Evolutionary conservation across 2,797 vertebrate species (phyloP).

Genomic region (Cirrhinus mrigala): DNA sequence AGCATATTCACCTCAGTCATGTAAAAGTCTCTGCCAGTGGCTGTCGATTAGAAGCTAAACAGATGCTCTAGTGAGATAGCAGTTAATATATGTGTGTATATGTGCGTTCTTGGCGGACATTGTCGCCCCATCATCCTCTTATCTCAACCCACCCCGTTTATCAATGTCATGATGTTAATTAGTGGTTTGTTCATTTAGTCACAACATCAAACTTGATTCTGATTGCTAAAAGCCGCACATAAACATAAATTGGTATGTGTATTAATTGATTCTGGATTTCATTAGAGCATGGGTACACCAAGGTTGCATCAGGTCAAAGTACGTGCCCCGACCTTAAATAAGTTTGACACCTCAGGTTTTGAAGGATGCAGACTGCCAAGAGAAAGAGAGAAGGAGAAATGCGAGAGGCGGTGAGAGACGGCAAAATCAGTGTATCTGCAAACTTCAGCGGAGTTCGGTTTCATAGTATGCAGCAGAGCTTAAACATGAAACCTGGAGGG

Average conservation of each 20-base stretch:
- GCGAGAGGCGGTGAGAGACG: constrained; percentile 21
- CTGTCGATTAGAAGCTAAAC: constrained; percentile 89
- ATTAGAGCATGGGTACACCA: background rate
- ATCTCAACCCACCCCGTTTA: constrained; percentile 90
- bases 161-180: constrained; percentile 97
- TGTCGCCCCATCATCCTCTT: constrained; percentile 85
- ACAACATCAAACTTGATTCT: constrained; percentile 79
- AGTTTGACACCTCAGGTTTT: constrained; percentile 26
- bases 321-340: background rate
- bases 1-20: constrained; percentile 71
- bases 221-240: constrained; percentile 49
- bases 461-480: constrained; percentile 11
- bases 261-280: background rate
- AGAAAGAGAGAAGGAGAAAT: background rate
- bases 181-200: constrained; percentile 95
- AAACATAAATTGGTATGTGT: background rate
- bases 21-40: constrained; percentile 76
- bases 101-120: constrained; percentile 82
- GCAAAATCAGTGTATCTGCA: constrained; percentile 36
- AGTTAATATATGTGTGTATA: constrained; percentile 91
- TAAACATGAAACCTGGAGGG: constrained; percentile 33
- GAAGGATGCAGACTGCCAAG: constrained; percentile 9
- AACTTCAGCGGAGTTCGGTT: constrained; percentile 21
- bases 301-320: background rate
- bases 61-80: constrained; percentile 97